These are phyloP conservation scores for Pammene aurita DNA, from an alignment of 2,888 invertebrate species.

Conservation along the genomic window DNA sequence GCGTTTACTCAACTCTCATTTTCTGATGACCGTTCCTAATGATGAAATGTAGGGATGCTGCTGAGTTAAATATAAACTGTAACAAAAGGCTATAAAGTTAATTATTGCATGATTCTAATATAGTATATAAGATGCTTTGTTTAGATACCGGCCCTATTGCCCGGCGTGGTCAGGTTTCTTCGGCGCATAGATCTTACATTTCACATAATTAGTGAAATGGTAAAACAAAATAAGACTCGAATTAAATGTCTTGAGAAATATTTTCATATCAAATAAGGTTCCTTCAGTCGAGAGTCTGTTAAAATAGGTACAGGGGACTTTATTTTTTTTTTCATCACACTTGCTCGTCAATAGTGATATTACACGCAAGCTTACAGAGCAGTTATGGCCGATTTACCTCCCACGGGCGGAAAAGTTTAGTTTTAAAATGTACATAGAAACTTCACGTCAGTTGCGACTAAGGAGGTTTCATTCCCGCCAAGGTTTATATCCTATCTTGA, in stretches of 20 bases:
- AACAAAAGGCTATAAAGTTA: constrained; percentile 46
- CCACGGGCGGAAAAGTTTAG: too few relatives aligned
- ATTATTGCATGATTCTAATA: constrained; percentile 45
- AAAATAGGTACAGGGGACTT: too few relatives aligned
- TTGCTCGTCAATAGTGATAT: too few relatives aligned
- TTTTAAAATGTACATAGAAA: too few relatives aligned
- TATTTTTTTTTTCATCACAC: too few relatives aligned
- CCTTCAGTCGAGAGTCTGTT: too few relatives aligned
- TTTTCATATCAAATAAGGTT: background rate
- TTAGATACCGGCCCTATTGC: constrained; percentile 44
- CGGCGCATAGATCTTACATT: constrained; percentile 51
- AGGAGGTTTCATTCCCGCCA: too few relatives aligned
- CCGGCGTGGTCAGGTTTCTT: constrained; percentile 63
- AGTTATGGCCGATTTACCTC: too few relatives aligned
- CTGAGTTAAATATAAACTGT: constrained; percentile 40
- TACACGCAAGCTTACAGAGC: too few relatives aligned
- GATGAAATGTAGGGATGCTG: constrained; percentile 30
- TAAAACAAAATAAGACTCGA: constrained; percentile 54
- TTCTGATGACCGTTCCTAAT: constrained; percentile 15
- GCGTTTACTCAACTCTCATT: constrained; percentile 43
- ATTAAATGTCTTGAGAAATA: constrained; percentile 26
- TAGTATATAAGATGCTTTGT: constrained; percentile 48
- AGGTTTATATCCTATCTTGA: too few relatives aligned
- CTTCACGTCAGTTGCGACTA: too few relatives aligned
- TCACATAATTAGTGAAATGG: constrained; percentile 52